A percentile compares a stretch with the other conserved stretches of the same genome.
These are phyloP conservation scores for Cynaeus angustus DNA, from an alignment of 2,888 invertebrate genomes.

Conservation along the genomic window DNA sequence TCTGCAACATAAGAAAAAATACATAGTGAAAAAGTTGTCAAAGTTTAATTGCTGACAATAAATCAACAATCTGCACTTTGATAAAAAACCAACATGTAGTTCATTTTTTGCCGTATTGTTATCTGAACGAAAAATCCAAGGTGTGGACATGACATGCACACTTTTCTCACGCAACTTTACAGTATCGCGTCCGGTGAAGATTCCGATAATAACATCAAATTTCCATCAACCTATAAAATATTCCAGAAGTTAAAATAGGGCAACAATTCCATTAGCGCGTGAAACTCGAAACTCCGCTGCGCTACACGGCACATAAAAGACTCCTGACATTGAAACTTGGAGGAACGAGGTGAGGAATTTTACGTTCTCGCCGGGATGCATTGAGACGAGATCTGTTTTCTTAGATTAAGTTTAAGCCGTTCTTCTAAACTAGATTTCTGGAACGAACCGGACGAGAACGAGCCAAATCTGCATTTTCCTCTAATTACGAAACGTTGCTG, in stretches of 20 bases:
- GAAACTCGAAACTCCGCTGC: conserved; percentile 15
- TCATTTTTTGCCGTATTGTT: conserved; percentile 32
- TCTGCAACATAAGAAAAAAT: conserved; percentile 55
- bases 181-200: conserved; percentile 13
- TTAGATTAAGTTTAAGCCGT: conserved; percentile 24
- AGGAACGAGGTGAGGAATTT: conserved; percentile 34
- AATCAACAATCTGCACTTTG: conserved; percentile 35
- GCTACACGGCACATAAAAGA: conserved; percentile 19
- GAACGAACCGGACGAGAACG: background rate
- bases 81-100: conserved; percentile 36
- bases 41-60: conserved; percentile 18
- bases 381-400: conserved; percentile 32
- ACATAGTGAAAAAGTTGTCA: conserved; percentile 19
- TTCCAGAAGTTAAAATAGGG: conserved; percentile 19
- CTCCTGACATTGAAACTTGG: conserved; percentile 34
- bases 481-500: conserved; percentile 10
- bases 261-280: conserved; percentile 39
- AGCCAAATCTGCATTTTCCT: conserved; percentile 17
- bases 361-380: conserved; percentile 32
- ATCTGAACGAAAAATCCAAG: conserved; percentile 35
- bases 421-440: conserved; percentile 16
- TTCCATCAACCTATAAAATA: conserved; percentile 32
- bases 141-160: conserved; percentile 44
- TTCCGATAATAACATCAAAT: conserved; percentile 39
- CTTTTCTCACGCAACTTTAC: conserved; percentile 29